Evolutionary conservation across 2,797 vertebrate genomes (phyloP), one percentile per base, ranked within the genome.

Genomic region (Chelon labrosus): DNA sequence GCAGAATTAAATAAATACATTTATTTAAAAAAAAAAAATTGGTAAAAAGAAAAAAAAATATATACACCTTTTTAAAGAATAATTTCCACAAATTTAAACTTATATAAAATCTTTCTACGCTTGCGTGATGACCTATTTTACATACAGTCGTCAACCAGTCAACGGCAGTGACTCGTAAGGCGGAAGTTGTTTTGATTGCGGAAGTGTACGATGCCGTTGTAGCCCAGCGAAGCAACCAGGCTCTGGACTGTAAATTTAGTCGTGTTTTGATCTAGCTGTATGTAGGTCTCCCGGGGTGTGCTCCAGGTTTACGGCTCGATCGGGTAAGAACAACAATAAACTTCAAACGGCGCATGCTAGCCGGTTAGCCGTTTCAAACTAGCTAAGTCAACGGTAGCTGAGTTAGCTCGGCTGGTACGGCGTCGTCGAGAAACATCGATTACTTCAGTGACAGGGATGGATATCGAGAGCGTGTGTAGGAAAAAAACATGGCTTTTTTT

Each of bases 121-220:
- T 22, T 22, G 22, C 22, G 22, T 3, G 22, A 22, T 22, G 22
- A 22, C 22, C 22, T 22, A 2, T 22, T 22, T 22, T 22, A 22
- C 22, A 22, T 22, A 22, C n/a, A n/a, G n/a, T n/a, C n/a, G n/a
- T n/a, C n/a, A n/a, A n/a, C n/a, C 22, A 22, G 22, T 22, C 22
- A 22, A 22, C 1, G 22, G 80, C 58, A 10, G 25, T 8, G 13
- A 47, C 6, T 12, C 71, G 52, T 69, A 31, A 61, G 54, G 56
- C 85, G 85, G 87, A 90, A 88, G 83, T 89, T 42, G 76, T 55
- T 72, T 16, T 80, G 70, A 85, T 86, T 84, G 86, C 92, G 92
- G 91, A 93, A 93, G 89, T 88, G 68, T 27, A 20, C 41, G 81
- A 72, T 53, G 58, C 55, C 60, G 75, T 38, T 60, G 73, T 61